These are phyloP conservation scores for Aeoliscus strigatus DNA, from an alignment of 2,797 vertebrate species.

Conservation along the genomic window DNA sequence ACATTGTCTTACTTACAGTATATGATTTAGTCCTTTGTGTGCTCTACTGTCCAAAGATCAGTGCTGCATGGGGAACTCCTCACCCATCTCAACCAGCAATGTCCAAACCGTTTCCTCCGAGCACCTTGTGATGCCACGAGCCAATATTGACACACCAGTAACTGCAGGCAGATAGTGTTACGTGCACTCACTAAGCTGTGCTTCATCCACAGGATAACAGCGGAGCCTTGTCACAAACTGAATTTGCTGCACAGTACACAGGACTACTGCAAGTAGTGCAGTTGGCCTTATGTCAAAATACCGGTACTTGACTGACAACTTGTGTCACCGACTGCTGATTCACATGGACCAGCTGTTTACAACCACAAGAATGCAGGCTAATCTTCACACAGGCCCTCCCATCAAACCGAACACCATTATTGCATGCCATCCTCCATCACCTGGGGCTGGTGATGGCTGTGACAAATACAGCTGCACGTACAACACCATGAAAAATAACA, in stretches of 20 bases:
- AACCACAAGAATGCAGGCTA: conserved; percentile 16
- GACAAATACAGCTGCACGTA: too few species aligned
- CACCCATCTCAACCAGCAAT: conserved; percentile 40
- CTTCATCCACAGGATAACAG: conserved; percentile 14
- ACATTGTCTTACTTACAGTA: too few species aligned
- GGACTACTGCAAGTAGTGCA: too few species aligned
- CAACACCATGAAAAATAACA: not conserved
- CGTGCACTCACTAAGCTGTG: conserved; percentile 26
- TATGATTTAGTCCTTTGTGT: too few species aligned
- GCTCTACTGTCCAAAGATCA: conserved; percentile 2
- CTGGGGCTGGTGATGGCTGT: not conserved
- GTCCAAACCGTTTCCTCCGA: conserved; percentile 32
- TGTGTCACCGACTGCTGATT: conserved; percentile 1
- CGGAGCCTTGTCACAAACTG: conserved; percentile 14
- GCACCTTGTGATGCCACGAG: conserved; percentile 35
- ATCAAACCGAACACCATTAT: too few species aligned
- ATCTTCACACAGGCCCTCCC: too few species aligned
- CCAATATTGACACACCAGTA: conserved; percentile 60
- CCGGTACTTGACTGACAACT: not conserved
- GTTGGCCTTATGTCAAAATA: conserved; percentile 32
- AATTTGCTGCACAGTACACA: too few species aligned
- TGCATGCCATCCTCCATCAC: not conserved
- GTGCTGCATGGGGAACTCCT: conserved; percentile 10
- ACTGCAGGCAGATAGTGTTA: conserved; percentile 50
- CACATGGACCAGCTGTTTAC: not conserved